Conservation (phyloP, 2,888 invertebrate species). For the Eupelmus urozonus region DNA sequence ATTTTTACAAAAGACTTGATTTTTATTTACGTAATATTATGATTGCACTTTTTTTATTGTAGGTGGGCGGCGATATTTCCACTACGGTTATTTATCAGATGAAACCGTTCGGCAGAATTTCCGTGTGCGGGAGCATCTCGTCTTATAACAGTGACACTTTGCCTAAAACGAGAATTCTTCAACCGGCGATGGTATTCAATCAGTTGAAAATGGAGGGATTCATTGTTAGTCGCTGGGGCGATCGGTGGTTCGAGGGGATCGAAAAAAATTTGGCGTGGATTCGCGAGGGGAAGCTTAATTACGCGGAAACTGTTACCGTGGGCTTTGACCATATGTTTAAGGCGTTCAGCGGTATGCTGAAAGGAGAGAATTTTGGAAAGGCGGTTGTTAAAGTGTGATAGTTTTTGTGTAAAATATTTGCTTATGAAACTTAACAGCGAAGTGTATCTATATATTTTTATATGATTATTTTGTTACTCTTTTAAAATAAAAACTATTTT, state of each 20-base stretch:
- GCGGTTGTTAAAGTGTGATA: constrained; percentile 82
- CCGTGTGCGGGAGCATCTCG: constrained; percentile 84
- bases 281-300: constrained; percentile 84
- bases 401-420: too few species aligned
- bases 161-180: constrained; percentile 79
- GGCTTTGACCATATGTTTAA: constrained; percentile 87
- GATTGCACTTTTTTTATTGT: neutral
- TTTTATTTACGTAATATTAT: neutral
- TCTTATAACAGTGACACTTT: constrained; percentile 80
- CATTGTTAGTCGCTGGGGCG: constrained; percentile 79
- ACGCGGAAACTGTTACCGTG: constrained; percentile 83
- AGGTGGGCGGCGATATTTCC: constrained; percentile 85
- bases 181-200: constrained; percentile 79
- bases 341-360: constrained; percentile 83
- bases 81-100: constrained; percentile 81
- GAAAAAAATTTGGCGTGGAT: constrained; percentile 82
- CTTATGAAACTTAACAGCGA: too few species aligned
- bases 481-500: too few species aligned
- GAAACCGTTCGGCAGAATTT: constrained; percentile 81
- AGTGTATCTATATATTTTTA: too few species aligned
- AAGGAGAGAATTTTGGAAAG: constrained; percentile 85
- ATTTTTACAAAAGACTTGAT: neutral
- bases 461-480: too few species aligned
- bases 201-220: constrained; percentile 84
- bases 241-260: constrained; percentile 82